Conservation (phyloP, 2,888 invertebrate species). For the Sabatieria punctata region DNA sequence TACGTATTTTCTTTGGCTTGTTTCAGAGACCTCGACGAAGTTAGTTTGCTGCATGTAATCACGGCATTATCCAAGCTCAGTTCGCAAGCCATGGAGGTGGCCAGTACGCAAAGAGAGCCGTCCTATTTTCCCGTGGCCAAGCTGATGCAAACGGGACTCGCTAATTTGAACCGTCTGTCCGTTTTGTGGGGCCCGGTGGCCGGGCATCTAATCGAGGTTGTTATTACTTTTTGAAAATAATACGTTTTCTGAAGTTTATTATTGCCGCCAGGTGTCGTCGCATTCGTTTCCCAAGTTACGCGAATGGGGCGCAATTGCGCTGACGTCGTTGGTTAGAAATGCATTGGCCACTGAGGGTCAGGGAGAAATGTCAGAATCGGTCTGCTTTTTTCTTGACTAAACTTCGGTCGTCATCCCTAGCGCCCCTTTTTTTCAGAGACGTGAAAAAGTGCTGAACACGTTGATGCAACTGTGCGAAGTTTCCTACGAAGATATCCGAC, state of each 20-base stretch:
- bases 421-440: conserved; percentile 49
- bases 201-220: conserved; percentile 67
- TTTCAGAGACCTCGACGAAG: conserved; percentile 59
- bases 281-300: conserved; percentile 44
- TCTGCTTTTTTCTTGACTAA: background rate
- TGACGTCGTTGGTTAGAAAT: conserved; percentile 77
- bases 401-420: background rate
- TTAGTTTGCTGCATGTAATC: conserved; percentile 81
- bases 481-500: conserved; percentile 77
- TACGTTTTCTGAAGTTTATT: conserved; percentile 3
- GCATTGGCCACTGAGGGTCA: conserved; percentile 57
- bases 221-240: conserved; percentile 8
- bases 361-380: background rate
- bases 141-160: conserved; percentile 85
- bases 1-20: background rate
- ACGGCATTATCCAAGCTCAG: conserved; percentile 89
- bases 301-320: conserved; percentile 92
- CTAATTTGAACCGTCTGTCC: conserved; percentile 78
- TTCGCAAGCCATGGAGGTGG: conserved; percentile 88
- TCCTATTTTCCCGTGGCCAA: conserved; percentile 93
- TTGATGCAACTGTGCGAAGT: conserved; percentile 76
- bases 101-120: conserved; percentile 71
- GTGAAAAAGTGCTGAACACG: conserved; percentile 67
- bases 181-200: conserved; percentile 87
- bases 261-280: conserved; percentile 17